Base-by-base conservation (phyloP, 2,888 invertebrate species). In the Aromia moschata region DNA sequence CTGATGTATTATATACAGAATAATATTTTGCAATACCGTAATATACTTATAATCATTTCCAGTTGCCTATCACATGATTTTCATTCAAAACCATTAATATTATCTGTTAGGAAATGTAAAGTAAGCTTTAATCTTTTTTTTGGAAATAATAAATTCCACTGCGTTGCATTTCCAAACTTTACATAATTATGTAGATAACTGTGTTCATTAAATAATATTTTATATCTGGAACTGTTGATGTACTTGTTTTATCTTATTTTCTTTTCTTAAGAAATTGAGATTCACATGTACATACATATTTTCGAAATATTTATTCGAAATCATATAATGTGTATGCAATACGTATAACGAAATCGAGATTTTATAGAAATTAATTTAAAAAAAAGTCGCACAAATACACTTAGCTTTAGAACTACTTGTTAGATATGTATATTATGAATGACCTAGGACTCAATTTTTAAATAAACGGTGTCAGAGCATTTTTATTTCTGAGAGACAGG, bases 331-430 rank as follows among this genome's bases (percentile, higher is more conserved):
- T 33, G 11, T 33, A 7, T 33, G 33, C 33, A 33, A 33, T 33
- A 10, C 33, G 11, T 33, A n/a, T n/a, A 33, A 11, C n/a, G 33
- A 33, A 33, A 33, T 33, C 33, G 3, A n/a, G n/a, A 33, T 41
- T 18, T 41, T 41, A 17, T 41, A 12, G 4, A 14, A 17, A 41
- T 41, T 2, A 5, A 41, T 41, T 41, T 18, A 41, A 41, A 12
- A 41, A 41, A n/a, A 12, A 12, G 14, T 37, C 10, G 37, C 37
- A 37, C 5, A 3, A 37, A 37, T 25, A 7, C 4, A 25, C 4
- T 3, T 25, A n/a, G n/a, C 7, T 25, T 25, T 25, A 25, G 25
- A 3, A 25, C 25, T 25, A 25, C 25, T 25, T 7, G 7, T 25
- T 25, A 25, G 25, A 7, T 25, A 7, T n/a, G n/a, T n/a, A n/a